A percentile compares a stretch with the other conserved stretches of the same genome.
Conservation (phyloP, 2,888 invertebrate genomes). For the Rhagophthalmus giganteus region DNA sequence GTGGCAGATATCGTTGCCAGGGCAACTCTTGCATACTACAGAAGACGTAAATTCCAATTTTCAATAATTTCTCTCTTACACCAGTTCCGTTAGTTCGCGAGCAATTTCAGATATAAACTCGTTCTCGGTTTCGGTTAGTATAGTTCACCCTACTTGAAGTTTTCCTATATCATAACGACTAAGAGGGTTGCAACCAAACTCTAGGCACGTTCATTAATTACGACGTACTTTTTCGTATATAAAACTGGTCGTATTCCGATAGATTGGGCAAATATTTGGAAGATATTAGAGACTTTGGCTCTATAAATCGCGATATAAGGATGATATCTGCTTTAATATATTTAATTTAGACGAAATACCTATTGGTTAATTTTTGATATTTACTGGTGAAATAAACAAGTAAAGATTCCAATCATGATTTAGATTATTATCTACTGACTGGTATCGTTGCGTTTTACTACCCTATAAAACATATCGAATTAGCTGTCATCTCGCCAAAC, state of each 20-base stretch:
- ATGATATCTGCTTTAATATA: too few species aligned
- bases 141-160: conserved; percentile 10
- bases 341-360: too few species aligned
- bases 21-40: conserved; percentile 18
- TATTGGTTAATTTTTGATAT: not conserved
- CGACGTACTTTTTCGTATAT: conserved; percentile 3
- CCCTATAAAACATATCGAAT: too few species aligned
- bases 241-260: too few species aligned
- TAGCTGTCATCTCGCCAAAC: too few species aligned
- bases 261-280: not conserved
- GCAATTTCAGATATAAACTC: conserved; percentile 16
- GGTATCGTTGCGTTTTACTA: too few species aligned
- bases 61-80: conserved; percentile 20
- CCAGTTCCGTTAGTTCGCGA: conserved; percentile 16
- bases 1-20: conserved; percentile 27
- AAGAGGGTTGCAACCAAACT: conserved; percentile 9
- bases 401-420: too few species aligned
- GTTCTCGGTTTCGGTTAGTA: conserved; percentile 12
- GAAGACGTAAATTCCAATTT: conserved; percentile 24
- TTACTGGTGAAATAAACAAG: not conserved
- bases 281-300: too few species aligned
- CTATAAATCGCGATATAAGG: too few species aligned
- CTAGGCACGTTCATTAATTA: conserved; percentile 10
- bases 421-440: too few species aligned
- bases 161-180: conserved; percentile 6